phyloP scores from a whole-genome alignment of 2,113 vertebrate genomes.

The Petrocephalus microphthalmus region DNA sequence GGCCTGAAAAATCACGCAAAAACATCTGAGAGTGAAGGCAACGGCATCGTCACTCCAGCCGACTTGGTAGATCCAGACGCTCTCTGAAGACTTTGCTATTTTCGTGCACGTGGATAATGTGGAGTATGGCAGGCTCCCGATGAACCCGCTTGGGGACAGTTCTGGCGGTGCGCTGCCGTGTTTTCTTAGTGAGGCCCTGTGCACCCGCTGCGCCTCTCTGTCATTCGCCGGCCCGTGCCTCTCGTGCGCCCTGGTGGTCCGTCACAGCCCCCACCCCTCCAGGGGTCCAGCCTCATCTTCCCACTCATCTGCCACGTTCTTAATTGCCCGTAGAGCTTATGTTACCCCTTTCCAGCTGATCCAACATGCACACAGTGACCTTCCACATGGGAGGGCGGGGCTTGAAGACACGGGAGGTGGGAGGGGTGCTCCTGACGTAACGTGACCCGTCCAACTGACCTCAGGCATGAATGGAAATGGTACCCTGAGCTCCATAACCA shows the following conservation, averaged over 20 bases:
- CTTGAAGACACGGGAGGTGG: background rate
- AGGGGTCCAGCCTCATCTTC: slow-evolving; percentile 41
- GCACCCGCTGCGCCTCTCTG: background rate
- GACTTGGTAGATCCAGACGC: background rate
- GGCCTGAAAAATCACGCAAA: background rate
- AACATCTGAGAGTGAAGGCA: background rate
- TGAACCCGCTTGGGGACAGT: background rate
- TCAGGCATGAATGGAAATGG: background rate
- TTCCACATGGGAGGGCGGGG: slow-evolving; percentile 40
- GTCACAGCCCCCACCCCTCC: slow-evolving; percentile 34
- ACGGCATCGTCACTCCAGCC: background rate
- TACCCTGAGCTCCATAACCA: background rate
- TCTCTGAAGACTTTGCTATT: background rate
- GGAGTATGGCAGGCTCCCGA: background rate
- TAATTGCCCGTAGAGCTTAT: slow-evolving; percentile 36
- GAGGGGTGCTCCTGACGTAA: background rate
- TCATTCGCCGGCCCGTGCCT: background rate
- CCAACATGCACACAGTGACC: slow-evolving; percentile 47
- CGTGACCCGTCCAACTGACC: background rate
- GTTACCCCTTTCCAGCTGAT: slow-evolving; percentile 35
- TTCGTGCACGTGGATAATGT: background rate
- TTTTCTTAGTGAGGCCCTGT: background rate
- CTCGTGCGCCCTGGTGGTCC: slow-evolving; percentile 53
- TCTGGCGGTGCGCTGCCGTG: background rate
- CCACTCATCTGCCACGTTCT: slow-evolving; percentile 50